A percentile compares a stretch with the other conserved stretches of the same genome.
These are phyloP conservation scores for Drosophila putrida DNA, from an alignment of 2,888 invertebrate genomes.

Conservation along the genomic window DNA sequence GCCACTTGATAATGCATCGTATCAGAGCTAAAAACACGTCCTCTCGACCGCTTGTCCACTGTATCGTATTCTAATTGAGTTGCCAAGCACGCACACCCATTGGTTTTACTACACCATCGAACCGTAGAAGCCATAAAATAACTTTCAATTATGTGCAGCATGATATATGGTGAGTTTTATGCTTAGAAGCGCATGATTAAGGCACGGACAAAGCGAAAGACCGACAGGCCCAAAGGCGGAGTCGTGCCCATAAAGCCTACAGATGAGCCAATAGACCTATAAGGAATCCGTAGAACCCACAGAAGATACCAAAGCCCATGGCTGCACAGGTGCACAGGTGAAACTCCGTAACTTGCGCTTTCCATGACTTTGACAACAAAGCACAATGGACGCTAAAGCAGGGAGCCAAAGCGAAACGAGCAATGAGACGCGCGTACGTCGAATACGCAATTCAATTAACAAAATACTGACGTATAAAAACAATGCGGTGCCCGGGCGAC, in stretches of 20 bases:
- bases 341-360: conserved; percentile 76
- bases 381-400: conserved; percentile 61
- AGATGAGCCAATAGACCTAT: conserved; percentile 32
- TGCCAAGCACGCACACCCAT: conserved; percentile 65
- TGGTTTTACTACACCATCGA: conserved; percentile 56
- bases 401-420: conserved; percentile 46
- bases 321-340: conserved; percentile 46
- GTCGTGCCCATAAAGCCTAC: conserved; percentile 60
- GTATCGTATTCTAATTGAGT: conserved; percentile 63
- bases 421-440: conserved; percentile 51
- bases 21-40: conserved; percentile 22
- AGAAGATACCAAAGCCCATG: conserved; percentile 7
- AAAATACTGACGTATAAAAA: conserved; percentile 85
- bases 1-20: conserved; percentile 31
- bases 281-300: conserved; percentile 48
- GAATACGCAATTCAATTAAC: conserved; percentile 78
- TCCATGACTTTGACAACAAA: conserved; percentile 71
- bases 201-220: conserved; percentile 4
- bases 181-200: conserved; percentile 52
- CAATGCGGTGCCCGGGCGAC: conserved; percentile 76
- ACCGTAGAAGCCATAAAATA: conserved; percentile 72
- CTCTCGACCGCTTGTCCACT: neutral
- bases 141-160: conserved; percentile 75
- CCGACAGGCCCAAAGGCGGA: conserved; percentile 12
- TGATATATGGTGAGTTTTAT: conserved; percentile 46